Evolutionary conservation across 1,140 invertebrate species (phyloP), one percentile per base, ranked within the genome.

Genomic region (Drosophila pectinifera): DNA sequence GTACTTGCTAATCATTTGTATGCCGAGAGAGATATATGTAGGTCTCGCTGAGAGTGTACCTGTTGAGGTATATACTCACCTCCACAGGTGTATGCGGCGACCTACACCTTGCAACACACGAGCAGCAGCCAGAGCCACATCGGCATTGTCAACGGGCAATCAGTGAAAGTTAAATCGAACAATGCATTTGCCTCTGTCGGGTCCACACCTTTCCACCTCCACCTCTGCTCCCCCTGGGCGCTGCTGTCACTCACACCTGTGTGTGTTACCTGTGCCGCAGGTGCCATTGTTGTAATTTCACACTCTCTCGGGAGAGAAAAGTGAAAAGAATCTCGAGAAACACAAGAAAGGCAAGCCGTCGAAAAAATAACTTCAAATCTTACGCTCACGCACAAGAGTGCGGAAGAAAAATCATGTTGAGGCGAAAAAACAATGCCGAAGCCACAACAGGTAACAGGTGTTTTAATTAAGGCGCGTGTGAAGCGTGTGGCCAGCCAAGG

Each of bases 161-260:
- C 74, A 78, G 75, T 78, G 75, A 78, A 78, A 78, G 75, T 78
- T 78, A 78, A 78, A 78, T 78, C 74, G 75, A 78, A 78, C 75
- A 78, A 78, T 78, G 73, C 65, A 78, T 54, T 58, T 64, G 64
- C 59, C 64, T 68, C 31, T 65, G 64, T 51, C 45, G 64, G 45
- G 14, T 38, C 58, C 57, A 42, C 57, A 56, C 28, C 28, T 11
- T 5, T 42, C n/a, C 41, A 26, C 41, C 41, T n/a, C 24, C 28
- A 4, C 28, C 28, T 26, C 28, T 34, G 16, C 42, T 38, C 64
- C 13, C 51, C 28, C 38, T 16, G 63, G 11, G 14, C 28, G 22
- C 73, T 49, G 54, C 73, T 49, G 55, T 61, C 63, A 68, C 49
- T 68, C 73, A 38, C 73, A 55, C 74, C 73, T 46, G 39, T 53